A percentile compares a stretch with the other conserved stretches of the same genome.
These are phyloP conservation scores for Agonopterix arenella DNA, from an alignment of 2,888 invertebrate genomes.

Conservation along the genomic window DNA sequence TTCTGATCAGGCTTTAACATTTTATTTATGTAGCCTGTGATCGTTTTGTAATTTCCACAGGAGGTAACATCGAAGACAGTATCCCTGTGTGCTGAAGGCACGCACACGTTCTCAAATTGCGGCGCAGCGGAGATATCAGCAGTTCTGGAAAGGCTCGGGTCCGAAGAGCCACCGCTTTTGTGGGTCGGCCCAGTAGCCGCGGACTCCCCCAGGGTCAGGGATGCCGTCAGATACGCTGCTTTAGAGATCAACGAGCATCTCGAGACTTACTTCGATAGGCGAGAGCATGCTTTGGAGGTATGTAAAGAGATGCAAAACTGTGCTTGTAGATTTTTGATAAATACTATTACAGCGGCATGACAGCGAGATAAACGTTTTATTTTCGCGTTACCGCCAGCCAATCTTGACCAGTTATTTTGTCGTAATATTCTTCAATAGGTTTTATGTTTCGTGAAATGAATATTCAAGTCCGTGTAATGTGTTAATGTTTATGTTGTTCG, in stretches of 20 bases:
- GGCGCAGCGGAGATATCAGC: conserved; percentile 51
- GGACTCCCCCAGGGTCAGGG: conserved; percentile 83
- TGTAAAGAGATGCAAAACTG: conserved; percentile 1
- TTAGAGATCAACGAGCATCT: conserved; percentile 96
- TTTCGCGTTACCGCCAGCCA: too few species aligned
- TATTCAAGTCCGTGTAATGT: too few species aligned
- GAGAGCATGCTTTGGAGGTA: conserved; percentile 92
- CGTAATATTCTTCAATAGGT: too few species aligned
- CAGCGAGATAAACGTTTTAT: too few species aligned
- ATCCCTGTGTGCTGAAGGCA: conserved; percentile 45
- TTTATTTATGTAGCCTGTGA: too few species aligned
- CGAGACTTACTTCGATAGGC: conserved; percentile 94
- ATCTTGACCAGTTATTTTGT: too few species aligned
- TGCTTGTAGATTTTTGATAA: too few species aligned
- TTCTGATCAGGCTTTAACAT: conserved; percentile 14
- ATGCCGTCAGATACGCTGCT: conserved; percentile 91
- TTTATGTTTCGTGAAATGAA: too few species aligned
- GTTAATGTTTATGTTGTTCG: background rate
- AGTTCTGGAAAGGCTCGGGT: conserved; percentile 79
- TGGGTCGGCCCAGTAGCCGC: conserved; percentile 88
- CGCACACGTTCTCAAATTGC: conserved; percentile 13
- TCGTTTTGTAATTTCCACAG: conserved; percentile 46
- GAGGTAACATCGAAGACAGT: conserved; percentile 87
- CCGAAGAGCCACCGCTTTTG: conserved; percentile 90
- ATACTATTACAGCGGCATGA: too few species aligned